phyloP scores from a whole-genome alignment of 2,113 vertebrate genomes.

The Nesogale talazaci region DNA sequence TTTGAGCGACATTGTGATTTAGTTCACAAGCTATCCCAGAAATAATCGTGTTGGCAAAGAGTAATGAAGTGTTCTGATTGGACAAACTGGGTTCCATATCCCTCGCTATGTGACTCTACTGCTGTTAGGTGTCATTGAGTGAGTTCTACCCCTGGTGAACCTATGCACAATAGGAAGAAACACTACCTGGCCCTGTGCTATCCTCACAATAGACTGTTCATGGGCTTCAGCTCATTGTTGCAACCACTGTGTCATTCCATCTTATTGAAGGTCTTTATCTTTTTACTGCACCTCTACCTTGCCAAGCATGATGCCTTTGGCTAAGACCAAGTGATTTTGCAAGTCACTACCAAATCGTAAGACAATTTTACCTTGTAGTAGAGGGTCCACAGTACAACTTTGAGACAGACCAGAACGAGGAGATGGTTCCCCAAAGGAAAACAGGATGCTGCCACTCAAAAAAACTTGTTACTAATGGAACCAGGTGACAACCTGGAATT shows the following conservation, averaged over 20 bases:
- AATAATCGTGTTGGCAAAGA: background rate
- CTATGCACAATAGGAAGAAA: too few species aligned
- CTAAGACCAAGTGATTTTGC: background rate
- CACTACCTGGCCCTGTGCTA: too few species aligned
- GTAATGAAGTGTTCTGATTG: background rate
- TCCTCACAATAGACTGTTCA: too few species aligned
- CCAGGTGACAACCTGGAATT: background rate
- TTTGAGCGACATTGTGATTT: background rate
- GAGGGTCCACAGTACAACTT: background rate
- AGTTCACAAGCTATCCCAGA: background rate
- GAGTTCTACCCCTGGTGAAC: too few species aligned
- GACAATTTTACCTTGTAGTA: background rate
- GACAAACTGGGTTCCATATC: background rate
- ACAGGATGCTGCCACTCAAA: background rate
- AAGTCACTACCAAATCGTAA: background rate
- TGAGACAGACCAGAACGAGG: background rate
- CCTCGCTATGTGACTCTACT: too few species aligned
- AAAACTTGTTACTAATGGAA: background rate
- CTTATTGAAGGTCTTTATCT: too few species aligned
- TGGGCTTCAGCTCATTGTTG: too few species aligned
- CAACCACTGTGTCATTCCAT: too few species aligned
- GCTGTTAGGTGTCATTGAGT: too few species aligned
- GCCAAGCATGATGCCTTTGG: too few species aligned
- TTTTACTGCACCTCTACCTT: too few species aligned
- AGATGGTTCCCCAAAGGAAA: background rate